Evolutionary conservation across 2,888 invertebrate genomes (phyloP).

Genomic region (Ypsolopha scabrella): DNA sequence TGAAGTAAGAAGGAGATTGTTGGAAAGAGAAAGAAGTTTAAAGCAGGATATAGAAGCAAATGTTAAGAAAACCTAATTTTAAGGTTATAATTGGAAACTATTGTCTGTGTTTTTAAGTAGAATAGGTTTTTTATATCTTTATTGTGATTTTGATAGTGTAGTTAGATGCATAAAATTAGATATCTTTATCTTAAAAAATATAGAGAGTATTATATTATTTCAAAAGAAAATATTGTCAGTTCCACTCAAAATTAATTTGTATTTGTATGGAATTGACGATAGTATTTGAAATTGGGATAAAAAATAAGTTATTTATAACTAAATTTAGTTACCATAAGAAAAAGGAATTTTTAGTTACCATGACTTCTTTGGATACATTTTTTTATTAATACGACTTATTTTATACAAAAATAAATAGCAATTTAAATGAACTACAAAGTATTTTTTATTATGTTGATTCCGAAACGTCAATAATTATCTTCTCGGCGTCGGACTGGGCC

Average conservation of each 20-base stretch:
- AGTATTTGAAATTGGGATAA: conserved; percentile 10
- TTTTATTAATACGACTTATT: no score
- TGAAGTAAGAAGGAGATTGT: conserved; percentile 58
- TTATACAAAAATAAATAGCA: no score
- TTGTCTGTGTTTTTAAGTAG: neutral
- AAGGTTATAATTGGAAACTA: conserved; percentile 1
- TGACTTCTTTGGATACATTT: no score
- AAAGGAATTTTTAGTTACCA: no score
- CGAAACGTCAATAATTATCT: no score
- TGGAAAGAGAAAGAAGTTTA: conserved; percentile 49
- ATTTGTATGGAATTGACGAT: conserved; percentile 58
- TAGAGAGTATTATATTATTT: no score
- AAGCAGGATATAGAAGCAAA: conserved; percentile 18
- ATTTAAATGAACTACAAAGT: no score
- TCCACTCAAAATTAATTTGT: conserved; percentile 32
- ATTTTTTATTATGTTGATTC: no score
- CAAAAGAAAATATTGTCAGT: conserved; percentile 39
- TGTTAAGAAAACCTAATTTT: neutral
- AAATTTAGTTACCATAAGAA: no score
- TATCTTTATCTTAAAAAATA: no score
- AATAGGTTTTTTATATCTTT: neutral
- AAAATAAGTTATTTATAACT: no score
- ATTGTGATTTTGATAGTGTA: neutral
- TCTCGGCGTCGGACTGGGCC: no score
- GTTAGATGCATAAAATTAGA: conserved; percentile 14